Conservation (phyloP, 2,797 vertebrate species). For the Phrynocephalus forsythii region DNA sequence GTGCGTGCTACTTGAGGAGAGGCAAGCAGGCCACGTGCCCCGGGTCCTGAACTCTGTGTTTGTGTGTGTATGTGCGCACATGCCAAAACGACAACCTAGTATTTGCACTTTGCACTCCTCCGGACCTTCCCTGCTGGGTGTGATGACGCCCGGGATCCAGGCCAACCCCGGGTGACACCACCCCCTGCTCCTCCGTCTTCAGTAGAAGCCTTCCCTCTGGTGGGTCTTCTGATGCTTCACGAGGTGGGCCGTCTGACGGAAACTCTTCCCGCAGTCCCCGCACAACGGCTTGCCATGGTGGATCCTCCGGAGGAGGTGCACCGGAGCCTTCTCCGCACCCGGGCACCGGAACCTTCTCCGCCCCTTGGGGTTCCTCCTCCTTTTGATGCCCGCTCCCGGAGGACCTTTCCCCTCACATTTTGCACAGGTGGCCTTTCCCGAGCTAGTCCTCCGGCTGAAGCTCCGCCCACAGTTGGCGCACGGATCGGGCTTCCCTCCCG, state of each 20-base stretch:
- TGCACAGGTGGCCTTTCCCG: not conserved
- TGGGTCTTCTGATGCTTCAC: constrained; percentile 9
- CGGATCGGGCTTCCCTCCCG: not conserved
- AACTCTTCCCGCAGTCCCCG: not conserved
- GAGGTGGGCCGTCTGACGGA: constrained; percentile 1
- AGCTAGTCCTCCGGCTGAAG: not conserved
- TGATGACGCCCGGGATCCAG: no score
- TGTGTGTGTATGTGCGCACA: no score
- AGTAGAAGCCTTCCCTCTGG: no score
- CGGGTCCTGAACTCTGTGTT: no score
- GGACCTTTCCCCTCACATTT: not conserved
- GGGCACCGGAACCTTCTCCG: not conserved
- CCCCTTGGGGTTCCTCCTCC: not conserved
- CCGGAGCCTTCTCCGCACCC: not conserved
- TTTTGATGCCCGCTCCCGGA: not conserved
- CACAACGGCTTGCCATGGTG: constrained; percentile 11
- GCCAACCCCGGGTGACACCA: not conserved
- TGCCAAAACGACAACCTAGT: no score
- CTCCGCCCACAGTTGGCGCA: not conserved
- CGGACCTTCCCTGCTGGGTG: no score
- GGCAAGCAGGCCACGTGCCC: no score
- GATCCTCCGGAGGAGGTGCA: constrained; percentile 18
- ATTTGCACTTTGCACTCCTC: no score
- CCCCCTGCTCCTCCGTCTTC: not conserved
- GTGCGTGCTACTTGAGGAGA: no score